Conservation (phyloP, 2,888 invertebrate species). For the Archips crataeganus region DNA sequence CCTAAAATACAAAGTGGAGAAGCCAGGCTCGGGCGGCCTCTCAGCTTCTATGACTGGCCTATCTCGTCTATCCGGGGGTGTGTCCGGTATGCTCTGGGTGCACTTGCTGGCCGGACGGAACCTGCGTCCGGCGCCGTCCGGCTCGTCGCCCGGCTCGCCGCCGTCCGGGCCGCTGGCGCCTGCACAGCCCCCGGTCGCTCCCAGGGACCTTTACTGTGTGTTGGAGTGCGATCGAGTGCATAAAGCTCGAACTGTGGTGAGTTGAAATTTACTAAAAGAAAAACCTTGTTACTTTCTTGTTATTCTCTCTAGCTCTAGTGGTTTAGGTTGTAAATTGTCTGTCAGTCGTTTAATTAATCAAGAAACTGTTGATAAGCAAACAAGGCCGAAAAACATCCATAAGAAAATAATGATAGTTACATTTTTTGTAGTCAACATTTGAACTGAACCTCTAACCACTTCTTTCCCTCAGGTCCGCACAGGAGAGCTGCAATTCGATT, state of each 20-base stretch:
- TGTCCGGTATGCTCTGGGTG: conserved; percentile 96
- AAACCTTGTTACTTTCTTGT: not conserved
- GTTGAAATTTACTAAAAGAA: conserved; percentile 50
- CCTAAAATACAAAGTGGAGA: conserved; percentile 96
- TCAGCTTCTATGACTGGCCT: conserved; percentile 86
- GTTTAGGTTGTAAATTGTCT: too few relatives aligned
- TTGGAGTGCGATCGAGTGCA: conserved; percentile 98
- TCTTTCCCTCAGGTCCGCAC: conserved; percentile 88
- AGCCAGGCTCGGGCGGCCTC: conserved; percentile 85
- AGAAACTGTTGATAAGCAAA: too few relatives aligned
- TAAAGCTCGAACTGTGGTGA: conserved; percentile 96
- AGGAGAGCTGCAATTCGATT: conserved; percentile 98
- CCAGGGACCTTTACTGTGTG: conserved; percentile 98
- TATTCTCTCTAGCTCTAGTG: too few relatives aligned
- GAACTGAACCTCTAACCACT: too few relatives aligned
- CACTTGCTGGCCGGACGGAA: conserved; percentile 95
- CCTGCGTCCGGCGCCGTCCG: conserved; percentile 89
- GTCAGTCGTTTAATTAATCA: too few relatives aligned
- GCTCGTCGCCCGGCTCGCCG: conserved; percentile 90
- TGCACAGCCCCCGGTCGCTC: conserved; percentile 74
- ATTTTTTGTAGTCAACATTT: too few relatives aligned
- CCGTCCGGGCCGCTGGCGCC: conserved; percentile 87
- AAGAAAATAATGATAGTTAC: too few relatives aligned
- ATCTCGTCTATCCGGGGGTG: conserved; percentile 81
- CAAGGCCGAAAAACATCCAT: too few relatives aligned